A percentile compares a stretch with the other conserved stretches of the same genome.
Conservation (phyloP, 2,797 vertebrate genomes). For the Melanotaenia boesemani region DNA sequence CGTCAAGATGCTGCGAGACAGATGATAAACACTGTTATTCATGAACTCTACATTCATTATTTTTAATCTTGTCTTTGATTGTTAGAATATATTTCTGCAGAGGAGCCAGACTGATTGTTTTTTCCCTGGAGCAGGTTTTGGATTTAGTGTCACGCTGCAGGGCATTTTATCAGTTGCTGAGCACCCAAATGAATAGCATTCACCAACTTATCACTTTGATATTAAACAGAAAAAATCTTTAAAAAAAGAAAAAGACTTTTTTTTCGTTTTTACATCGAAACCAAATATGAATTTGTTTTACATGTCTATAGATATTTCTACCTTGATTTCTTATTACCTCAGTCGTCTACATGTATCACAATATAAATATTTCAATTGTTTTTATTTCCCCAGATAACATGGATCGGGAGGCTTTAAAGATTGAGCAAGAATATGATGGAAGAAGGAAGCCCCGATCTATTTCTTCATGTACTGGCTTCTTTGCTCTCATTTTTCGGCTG, state of each 20-base stretch:
- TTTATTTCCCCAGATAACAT: slow-evolving; percentile 72
- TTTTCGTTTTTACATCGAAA: not conserved
- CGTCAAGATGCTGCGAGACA: slow-evolving; percentile 4
- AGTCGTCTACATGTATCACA: not conserved
- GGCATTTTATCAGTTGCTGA: slow-evolving; percentile 1
- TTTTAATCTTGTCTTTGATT: slow-evolving; percentile 5
- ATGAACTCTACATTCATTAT: slow-evolving; percentile 3
- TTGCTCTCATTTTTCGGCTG: slow-evolving; percentile 73
- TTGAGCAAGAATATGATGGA: slow-evolving; percentile 41
- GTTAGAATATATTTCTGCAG: slow-evolving; percentile 6
- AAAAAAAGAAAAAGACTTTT: not conserved
- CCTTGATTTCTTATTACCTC: slow-evolving; percentile 6
- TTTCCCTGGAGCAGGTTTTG: slow-evolving; percentile 11
- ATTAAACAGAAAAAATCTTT: not conserved
- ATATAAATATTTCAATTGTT: slow-evolving; percentile 6
- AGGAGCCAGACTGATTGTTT: slow-evolving; percentile 1
- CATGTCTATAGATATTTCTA: not conserved
- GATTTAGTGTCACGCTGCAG: not conserved
- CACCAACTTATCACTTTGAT: not conserved
- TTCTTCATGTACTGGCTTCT: slow-evolving; percentile 52
- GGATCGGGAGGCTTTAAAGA: slow-evolving; percentile 61
- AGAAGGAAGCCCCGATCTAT: slow-evolving; percentile 47
- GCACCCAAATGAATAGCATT: not conserved
- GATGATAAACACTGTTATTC: slow-evolving; percentile 17
- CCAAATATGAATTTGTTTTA: not conserved